These are phyloP conservation scores for Ellobius talpinus DNA, from an alignment of 2,113 vertebrate genomes.

Conservation along the genomic window DNA sequence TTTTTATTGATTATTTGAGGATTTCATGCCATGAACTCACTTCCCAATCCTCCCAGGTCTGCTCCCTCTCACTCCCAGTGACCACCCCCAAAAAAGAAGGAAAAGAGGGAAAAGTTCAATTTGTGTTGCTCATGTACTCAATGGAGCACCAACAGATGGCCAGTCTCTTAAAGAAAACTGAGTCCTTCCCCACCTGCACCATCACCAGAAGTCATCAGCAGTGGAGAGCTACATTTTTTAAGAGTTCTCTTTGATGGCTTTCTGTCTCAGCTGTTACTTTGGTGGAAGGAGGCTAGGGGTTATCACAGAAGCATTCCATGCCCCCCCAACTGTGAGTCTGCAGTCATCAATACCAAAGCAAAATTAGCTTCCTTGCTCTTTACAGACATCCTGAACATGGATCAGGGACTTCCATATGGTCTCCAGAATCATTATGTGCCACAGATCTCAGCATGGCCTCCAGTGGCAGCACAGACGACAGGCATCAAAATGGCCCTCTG, in stretches of 20 bases:
- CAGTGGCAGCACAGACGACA: not conserved
- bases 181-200: not conserved
- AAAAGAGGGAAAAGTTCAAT: too few species aligned
- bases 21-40: too few species aligned
- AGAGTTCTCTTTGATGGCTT: too few species aligned
- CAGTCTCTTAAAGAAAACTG: not conserved
- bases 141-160: too few species aligned
- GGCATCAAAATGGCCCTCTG: not conserved
- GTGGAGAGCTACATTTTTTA: not conserved
- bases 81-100: too few species aligned
- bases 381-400: not conserved
- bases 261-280: too few species aligned
- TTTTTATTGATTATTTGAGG: too few species aligned
- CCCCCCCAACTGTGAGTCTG: not conserved
- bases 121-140: too few species aligned
- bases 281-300: too few species aligned
- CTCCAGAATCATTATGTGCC: not conserved
- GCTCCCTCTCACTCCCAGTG: too few species aligned
- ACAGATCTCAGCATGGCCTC: not conserved
- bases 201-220: not conserved
- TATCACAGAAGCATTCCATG: not conserved
- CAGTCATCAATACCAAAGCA: not conserved
- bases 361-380: not conserved
- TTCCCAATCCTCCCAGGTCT: too few species aligned
- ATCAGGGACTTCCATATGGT: not conserved